phyloP scores from a whole-genome alignment of 2,797 vertebrate genomes.

The Chelon labrosus region DNA sequence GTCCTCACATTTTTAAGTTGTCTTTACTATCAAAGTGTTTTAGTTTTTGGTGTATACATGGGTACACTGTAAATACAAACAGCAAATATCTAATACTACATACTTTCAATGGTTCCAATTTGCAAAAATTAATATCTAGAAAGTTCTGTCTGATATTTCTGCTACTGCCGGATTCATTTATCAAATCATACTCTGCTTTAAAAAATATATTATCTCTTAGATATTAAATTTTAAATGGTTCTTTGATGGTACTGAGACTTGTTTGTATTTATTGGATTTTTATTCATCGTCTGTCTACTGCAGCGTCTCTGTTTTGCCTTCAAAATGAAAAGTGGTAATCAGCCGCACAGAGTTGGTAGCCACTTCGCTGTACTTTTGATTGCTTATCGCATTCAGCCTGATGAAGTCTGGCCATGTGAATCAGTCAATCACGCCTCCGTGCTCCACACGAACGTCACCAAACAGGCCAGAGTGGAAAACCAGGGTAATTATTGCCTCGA shows the following conservation, averaged over 20 bases:
- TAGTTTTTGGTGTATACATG: neutral
- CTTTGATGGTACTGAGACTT: neutral
- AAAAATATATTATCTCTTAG: neutral
- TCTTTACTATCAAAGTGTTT: neutral
- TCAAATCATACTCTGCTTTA: neutral
- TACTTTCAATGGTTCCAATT: neutral
- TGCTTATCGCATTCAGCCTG: slow-evolving; percentile 10
- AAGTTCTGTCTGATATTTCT: too few species aligned
- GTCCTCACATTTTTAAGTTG: neutral
- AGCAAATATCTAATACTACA: too few species aligned
- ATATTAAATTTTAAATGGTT: neutral
- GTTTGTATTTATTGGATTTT: neutral
- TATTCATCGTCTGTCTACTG: neutral
- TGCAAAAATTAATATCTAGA: neutral
- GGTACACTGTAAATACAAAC: neutral
- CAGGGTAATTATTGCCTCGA: slow-evolving; percentile 17
- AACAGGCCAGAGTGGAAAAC: slow-evolving; percentile 18
- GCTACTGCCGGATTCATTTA: too few species aligned
- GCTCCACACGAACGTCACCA: neutral
- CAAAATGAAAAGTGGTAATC: slow-evolving; percentile 16
- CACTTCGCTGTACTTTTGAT: slow-evolving; percentile 20
- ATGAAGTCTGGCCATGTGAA: slow-evolving; percentile 6
- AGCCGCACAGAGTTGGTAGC: slow-evolving; percentile 3
- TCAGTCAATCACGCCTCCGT: neutral
- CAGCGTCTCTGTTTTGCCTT: neutral